Evolutionary conservation across 1,140 invertebrate genomes (phyloP).

Genomic region (Saccostrea echinata): DNA sequence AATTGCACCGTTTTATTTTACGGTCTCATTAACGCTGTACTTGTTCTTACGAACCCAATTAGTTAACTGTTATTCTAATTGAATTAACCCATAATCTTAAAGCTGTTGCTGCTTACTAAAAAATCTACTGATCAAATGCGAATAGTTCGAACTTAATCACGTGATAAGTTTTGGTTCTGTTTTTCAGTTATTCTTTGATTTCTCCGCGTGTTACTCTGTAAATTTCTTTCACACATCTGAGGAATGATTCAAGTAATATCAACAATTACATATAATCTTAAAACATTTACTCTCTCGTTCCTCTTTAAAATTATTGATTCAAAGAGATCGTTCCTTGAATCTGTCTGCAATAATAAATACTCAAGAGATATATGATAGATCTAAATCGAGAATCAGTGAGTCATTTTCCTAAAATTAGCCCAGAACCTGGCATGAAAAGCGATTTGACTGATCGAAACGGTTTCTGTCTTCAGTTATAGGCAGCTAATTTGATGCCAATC

Average conservation of each 20-base stretch:
- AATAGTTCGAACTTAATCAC: conserved; percentile 5
- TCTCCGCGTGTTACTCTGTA: neutral
- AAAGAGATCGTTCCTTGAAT: conserved; percentile 2
- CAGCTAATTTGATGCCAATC: conserved; percentile 34
- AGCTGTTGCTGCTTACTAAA: neutral
- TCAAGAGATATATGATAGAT: neutral
- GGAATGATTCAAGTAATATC: conserved; percentile 26
- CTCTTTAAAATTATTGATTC: neutral
- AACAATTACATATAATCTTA: conserved; percentile 26
- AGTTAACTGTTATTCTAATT: neutral
- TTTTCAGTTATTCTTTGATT: neutral
- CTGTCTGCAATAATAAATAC: neutral
- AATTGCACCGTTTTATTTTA: neutral
- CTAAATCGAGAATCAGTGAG: neutral
- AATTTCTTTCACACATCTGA: neutral
- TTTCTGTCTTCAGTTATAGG: neutral
- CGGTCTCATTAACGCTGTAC: neutral
- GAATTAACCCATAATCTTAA: neutral
- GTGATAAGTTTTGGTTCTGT: neutral
- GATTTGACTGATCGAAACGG: neutral
- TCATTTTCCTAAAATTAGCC: conserved; percentile 1
- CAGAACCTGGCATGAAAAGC: neutral
- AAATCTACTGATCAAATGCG: neutral
- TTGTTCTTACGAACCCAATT: neutral
- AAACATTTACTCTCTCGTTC: conserved; percentile 3